Percentiles rank a stretch among this genome's conserved stretches.
phyloP scores from a whole-genome alignment of 2,797 vertebrate species.

The Dendrocincla fuliginosa region DNA sequence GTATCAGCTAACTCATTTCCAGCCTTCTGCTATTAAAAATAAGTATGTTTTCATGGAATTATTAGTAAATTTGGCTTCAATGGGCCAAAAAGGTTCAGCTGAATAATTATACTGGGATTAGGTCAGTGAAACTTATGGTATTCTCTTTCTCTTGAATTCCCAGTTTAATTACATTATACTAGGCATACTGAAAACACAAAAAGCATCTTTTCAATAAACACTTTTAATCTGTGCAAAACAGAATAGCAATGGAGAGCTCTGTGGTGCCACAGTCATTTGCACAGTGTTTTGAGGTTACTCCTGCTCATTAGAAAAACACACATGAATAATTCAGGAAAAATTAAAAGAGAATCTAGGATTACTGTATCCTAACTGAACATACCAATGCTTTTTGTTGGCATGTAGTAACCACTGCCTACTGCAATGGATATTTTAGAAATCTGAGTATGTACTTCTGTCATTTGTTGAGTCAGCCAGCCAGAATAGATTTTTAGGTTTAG shows the following conservation, averaged over 20 bases:
- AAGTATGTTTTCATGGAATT: background rate
- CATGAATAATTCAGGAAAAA: conserved; percentile 33
- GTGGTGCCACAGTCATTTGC: background rate
- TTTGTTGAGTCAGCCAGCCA: conserved; percentile 5
- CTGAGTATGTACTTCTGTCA: background rate
- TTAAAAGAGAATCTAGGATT: background rate
- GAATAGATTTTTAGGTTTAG: background rate
- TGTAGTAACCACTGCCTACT: conserved; percentile 9
- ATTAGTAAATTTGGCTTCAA: background rate
- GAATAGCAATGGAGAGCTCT: background rate
- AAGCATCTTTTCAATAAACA: conserved; percentile 2
- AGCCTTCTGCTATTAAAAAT: background rate
- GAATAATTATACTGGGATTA: background rate
- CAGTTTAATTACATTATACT: conserved; percentile 32
- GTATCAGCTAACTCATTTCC: background rate
- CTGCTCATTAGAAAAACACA: background rate
- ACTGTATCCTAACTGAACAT: background rate
- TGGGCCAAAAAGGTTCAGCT: background rate
- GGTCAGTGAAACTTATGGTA: background rate
- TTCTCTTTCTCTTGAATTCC: conserved; percentile 20
- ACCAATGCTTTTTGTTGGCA: background rate
- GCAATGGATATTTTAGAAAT: conserved; percentile 20
- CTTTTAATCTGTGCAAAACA: background rate
- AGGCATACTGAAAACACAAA: conserved; percentile 15
- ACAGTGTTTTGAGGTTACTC: background rate